Percentiles rank a stretch among this genome's conserved stretches.
These are phyloP conservation scores for Lampropteryx suffumata DNA, from an alignment of 2,888 invertebrate genomes.

Conservation along the genomic window DNA sequence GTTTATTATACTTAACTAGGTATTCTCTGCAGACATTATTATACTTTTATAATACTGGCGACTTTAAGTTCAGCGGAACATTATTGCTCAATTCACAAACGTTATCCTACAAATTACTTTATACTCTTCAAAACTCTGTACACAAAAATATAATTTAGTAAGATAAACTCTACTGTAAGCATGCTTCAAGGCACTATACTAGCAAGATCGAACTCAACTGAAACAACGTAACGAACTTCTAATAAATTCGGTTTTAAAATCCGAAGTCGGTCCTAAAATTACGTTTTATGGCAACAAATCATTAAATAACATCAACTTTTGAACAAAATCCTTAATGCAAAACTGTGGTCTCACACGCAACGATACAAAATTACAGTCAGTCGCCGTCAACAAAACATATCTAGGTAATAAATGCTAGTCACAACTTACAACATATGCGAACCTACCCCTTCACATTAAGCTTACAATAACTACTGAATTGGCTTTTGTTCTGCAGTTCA, in stretches of 20 bases:
- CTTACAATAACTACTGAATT: slow-evolving; percentile 65
- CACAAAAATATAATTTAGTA: slow-evolving; percentile 71
- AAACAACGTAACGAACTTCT: slow-evolving; percentile 61
- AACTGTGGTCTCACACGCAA: slow-evolving; percentile 53
- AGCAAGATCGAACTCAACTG: slow-evolving; percentile 71
- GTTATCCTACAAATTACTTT: slow-evolving; percentile 36
- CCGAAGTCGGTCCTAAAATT: slow-evolving; percentile 73
- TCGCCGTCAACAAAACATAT: slow-evolving; percentile 26
- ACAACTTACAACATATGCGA: slow-evolving; percentile 43
- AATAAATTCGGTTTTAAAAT: slow-evolving; percentile 79
- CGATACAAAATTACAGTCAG: slow-evolving; percentile 30
- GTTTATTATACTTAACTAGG: slow-evolving; percentile 8
- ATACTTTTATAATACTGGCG: slow-evolving; percentile 64
- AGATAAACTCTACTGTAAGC: slow-evolving; percentile 69
- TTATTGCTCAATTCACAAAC: slow-evolving; percentile 70
- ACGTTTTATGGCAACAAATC: slow-evolving; percentile 69
- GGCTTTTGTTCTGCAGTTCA: slow-evolving; percentile 75
- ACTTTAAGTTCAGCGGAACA: slow-evolving; percentile 59
- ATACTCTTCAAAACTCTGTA: slow-evolving; percentile 53
- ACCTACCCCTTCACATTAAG: slow-evolving; percentile 42
- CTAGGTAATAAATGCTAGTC: slow-evolving; percentile 35
- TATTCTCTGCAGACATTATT: slow-evolving; percentile 40
- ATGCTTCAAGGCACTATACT: slow-evolving; percentile 82
- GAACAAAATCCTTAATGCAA: slow-evolving; percentile 48
- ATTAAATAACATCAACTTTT: slow-evolving; percentile 58